Evolutionary conservation across 2,888 invertebrate species (phyloP).

Genomic region (Agrochola lychnidis): DNA sequence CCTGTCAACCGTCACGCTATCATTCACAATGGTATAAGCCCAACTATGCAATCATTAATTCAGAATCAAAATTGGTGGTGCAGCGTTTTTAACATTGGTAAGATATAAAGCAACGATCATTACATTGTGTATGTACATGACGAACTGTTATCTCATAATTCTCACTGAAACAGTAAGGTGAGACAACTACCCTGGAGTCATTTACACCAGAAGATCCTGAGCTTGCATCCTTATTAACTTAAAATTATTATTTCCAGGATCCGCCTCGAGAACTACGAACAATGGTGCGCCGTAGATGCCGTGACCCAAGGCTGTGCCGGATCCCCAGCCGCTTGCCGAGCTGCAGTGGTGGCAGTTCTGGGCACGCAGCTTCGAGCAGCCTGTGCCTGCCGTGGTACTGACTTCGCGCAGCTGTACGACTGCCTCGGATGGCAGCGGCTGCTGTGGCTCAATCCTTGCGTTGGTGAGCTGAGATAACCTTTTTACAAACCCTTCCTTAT

Average conservation of each 20-base stretch:
- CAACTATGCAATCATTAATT: too few species aligned
- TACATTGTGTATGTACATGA: too few species aligned
- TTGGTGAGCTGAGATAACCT: conserved; percentile 92
- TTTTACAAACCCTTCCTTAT: neutral
- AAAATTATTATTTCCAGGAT: conserved; percentile 86
- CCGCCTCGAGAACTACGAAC: conserved; percentile 96
- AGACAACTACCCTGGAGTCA: too few species aligned
- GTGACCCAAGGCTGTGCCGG: conserved; percentile 97
- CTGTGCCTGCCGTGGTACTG: conserved; percentile 96
- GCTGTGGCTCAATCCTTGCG: conserved; percentile 97
- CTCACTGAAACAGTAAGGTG: too few species aligned
- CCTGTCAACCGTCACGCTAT: too few species aligned
- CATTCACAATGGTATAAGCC: too few species aligned
- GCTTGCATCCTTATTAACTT: too few species aligned
- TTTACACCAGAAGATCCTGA: too few species aligned
- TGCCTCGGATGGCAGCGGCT: conserved; percentile 97
- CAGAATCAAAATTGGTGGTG: too few species aligned
- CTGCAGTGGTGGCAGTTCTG: conserved; percentile 96
- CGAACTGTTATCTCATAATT: too few species aligned
- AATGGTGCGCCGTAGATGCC: conserved; percentile 97
- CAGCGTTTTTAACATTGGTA: too few species aligned
- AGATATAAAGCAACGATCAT: too few species aligned
- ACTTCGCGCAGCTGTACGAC: conserved; percentile 95
- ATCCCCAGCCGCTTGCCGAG: conserved; percentile 95
- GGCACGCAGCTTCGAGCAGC: conserved; percentile 97